Base-by-base conservation (phyloP, 2,113 vertebrate genomes). In the Urocolius indicus region DNA sequence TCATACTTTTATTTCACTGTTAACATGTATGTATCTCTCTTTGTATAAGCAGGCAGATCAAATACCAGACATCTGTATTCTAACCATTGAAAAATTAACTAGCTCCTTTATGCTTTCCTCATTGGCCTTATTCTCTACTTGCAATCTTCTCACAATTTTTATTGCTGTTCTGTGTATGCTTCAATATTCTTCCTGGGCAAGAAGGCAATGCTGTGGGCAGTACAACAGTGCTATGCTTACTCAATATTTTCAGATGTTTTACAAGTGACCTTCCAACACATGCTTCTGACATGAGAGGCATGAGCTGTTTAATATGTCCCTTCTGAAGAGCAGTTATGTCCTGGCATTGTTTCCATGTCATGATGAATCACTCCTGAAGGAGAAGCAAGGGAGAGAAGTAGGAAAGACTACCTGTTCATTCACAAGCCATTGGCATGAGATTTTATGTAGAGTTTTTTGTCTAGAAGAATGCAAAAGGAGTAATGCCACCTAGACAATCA, bases 181-280 rank as follows among this genome's bases (percentile, higher is more conserved):
- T 22, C 72, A 45, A 14, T 4, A 59, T 29, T 49, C 27, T 27
- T 67, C 41, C 85, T 18, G 68, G 93, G 74, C 14, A n/a, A 89
- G 81, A 48, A 66, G 68, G 32, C 51, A 74, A 38, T 0, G 0
- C 62, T 43, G 51, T 22, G n/a, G 82, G 75, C 9, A 6, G 68
- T 3, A 3, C 79, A 66, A 45, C 22, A 18, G 4, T 61, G n/a
- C 52, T 82, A 34, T 1, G 0, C 0, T 0, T 14, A 72, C 38
- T n/a, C 68, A 65, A 9, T 49, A 32, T 4, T 62, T 76, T 66
- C 48, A 26, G 9, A 43, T 26, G 72, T 74, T 96, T 93, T 61
- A 81, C 59, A 77, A 83, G 73, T 26, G 10, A 54, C 43, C 43
- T 86, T 7, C 77, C 76, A 87, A 34, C 8, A 48, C 34, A 67